Evolutionary conservation across 2,797 vertebrate genomes (phyloP), one percentile per base, ranked within the genome.

Genomic region (Hypotaenidia philippensis): DNA sequence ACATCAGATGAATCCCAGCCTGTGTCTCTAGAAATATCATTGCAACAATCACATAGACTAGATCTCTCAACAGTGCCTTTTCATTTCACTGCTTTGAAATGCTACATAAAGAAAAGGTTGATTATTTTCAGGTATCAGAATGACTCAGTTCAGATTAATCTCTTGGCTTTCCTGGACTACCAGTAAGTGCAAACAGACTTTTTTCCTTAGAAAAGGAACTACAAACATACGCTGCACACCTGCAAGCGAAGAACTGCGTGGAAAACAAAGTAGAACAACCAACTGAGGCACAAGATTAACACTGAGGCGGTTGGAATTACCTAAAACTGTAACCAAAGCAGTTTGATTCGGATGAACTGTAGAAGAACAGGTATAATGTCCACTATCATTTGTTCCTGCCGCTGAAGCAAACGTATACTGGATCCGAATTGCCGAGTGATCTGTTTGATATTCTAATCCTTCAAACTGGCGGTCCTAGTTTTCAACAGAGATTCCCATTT

Each of bases 341-440:
- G 97, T 98, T 87, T 97, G 97, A 32, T 93, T 98, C 2, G 53
- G 92, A 85, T 98, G 97, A 64, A 75, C 34, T 10, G 97, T 96
- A 57, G 98, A 98, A 64, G 94, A 96, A 55, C 98, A 98, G 65
- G 97, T 98, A 26, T 98, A 98, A 69, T n/a, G 89, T 29, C 97
- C 97, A 6, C 94, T 96, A 41, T 97, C 16, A 5, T 93, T 92
- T 94, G 74, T 96, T 94, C 71, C 83, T 93, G 97, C 96, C 0
- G 94, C 95, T 83, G 96, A 85, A 81, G 86, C 68, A 95, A 98
- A 98, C 27, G 41, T 64, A 55, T 97, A 95, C 44, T 84, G 95
- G 90, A 95, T 91, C 93, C 97, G 97, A 89, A 98, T 79, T 90
- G 97, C 97, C 5, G 88, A 94, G 66, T n/a, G 64, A 79, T 94